phyloP scores from a whole-genome alignment of 2,797 vertebrate genomes.

The Xenopus petersii region DNA sequence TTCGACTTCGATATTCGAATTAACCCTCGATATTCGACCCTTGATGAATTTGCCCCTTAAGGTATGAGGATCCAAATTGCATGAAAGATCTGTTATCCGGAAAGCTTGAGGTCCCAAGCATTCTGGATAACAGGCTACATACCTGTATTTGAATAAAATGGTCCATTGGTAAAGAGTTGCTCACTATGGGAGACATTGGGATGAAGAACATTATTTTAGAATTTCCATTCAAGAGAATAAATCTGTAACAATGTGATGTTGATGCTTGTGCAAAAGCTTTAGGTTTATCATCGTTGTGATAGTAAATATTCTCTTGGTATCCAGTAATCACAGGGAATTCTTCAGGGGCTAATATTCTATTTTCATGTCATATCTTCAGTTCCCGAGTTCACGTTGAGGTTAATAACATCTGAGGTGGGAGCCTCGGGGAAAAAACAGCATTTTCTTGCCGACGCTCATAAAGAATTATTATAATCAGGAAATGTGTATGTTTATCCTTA shows the following conservation, averaged over 20 bases:
- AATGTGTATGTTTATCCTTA: constrained; percentile 17
- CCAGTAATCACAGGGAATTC: constrained; percentile 22
- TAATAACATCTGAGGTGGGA: constrained; percentile 35
- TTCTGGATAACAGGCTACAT: too few relatives aligned
- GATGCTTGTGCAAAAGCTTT: constrained; percentile 35
- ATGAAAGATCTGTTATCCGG: too few relatives aligned
- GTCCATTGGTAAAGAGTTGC: too few relatives aligned
- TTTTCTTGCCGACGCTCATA: constrained; percentile 11
- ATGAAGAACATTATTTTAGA: too few relatives aligned
- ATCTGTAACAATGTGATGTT: constrained; percentile 18
- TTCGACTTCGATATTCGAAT: too few relatives aligned
- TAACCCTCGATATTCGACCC: too few relatives aligned
- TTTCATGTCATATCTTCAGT: constrained; percentile 34
- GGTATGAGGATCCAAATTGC: too few relatives aligned
- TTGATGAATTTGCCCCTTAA: too few relatives aligned
- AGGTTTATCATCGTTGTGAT: constrained; percentile 10
- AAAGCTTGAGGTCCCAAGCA: too few relatives aligned
- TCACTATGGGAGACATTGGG: too few relatives aligned
- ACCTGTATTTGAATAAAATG: too few relatives aligned
- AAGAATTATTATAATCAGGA: constrained; percentile 36
- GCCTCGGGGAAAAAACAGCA: constrained; percentile 22
- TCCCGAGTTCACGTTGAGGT: constrained; percentile 37
- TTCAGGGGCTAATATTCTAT: constrained; percentile 35
- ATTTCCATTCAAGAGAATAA: background rate
- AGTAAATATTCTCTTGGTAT: constrained; percentile 17